Base-by-base conservation (phyloP, 2,113 vertebrate genomes). In the Zosterops pallidus region DNA sequence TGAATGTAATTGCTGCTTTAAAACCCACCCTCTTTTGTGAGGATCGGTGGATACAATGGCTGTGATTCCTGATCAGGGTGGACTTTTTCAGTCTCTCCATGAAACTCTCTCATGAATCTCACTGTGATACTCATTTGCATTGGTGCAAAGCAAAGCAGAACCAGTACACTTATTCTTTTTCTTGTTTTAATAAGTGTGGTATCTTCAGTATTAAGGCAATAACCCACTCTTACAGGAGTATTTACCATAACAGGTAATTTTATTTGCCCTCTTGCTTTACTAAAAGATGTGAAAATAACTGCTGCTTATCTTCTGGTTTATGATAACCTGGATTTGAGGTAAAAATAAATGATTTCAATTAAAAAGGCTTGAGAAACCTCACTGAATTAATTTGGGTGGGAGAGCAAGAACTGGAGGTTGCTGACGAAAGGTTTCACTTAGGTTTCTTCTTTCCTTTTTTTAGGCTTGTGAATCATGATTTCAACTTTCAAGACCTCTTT, bases 391-490 rank as follows among this genome's bases (percentile, higher is more conserved):
- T 89, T 82, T 90, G 83, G 65, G 85, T 94, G 83, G 86, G 80
- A 93, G 77, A 84, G 31, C 39, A 96, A 76, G 89, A 94, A 92
- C 65, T 76, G 92, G 89, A 95, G 89, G 96, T 11, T 92, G 95
- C 65, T 95, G 86, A 91, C 15, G 69, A 89, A 91, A 94, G 86
- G 69, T 87, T 94, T 95, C 24, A 78, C 33, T 89, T 55, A 42
- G 39, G 52, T 67, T 92, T 90, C 35, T 69, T 67, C 76, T 52
- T 81, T 76, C 63, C 69, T 89, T 83, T 97, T 96, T 89, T 94
- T 64, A 86, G 86, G 56, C 31, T 86, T 86, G 35, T 95, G 95
- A 94, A 84, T 91, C 74, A 84, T 68, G 81, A 91, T 59, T 89
- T 91, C 72, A 84, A 46, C 52, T 94, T 95, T 80, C 20, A 46